These are phyloP conservation scores for Hydrozoanthus tunicans DNA, from an alignment of 64 coral and sea anemone genomes.

Conservation along the genomic window DNA sequence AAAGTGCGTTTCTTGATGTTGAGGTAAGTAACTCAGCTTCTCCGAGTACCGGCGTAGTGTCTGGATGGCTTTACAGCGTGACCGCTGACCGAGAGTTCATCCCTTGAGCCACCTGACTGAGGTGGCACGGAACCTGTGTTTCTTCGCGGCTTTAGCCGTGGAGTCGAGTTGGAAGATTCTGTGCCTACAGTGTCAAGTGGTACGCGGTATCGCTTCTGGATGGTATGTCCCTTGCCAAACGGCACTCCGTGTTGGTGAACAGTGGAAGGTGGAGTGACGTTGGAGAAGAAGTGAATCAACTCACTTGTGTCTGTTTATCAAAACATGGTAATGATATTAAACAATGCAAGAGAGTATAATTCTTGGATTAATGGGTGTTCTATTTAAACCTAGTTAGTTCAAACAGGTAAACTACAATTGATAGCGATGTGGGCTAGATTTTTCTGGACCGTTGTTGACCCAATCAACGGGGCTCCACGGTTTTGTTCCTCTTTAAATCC, in stretches of 20 bases:
- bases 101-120: slow-evolving; percentile 50
- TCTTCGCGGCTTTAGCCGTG: slow-evolving; percentile 76
- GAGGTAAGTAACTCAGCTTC: slow-evolving; percentile 25
- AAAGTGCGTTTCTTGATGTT: too few relatives aligned
- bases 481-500: too few relatives aligned
- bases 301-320: slow-evolving; percentile 48
- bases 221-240: slow-evolving; percentile 81
- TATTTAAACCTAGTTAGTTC: too few relatives aligned
- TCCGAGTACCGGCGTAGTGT: slow-evolving; percentile 68
- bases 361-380: too few relatives aligned
- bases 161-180: slow-evolving; percentile 85
- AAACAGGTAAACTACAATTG: too few relatives aligned
- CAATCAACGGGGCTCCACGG: too few relatives aligned
- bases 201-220: slow-evolving; percentile 83
- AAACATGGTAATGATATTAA: background rate
- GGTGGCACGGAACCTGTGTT: slow-evolving; percentile 42
- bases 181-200: slow-evolving; percentile 76
- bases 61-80: slow-evolving; percentile 78
- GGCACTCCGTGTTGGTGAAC: slow-evolving; percentile 74
- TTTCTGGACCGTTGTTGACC: too few relatives aligned
- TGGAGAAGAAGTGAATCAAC: slow-evolving; percentile 71
- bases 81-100: slow-evolving; percentile 82
- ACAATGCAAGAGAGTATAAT: too few relatives aligned
- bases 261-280: slow-evolving; percentile 72
- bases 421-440: too few relatives aligned